Conservation (phyloP, 2,113 vertebrate genomes). For the Cryptomyrus ogoouensis region DNA sequence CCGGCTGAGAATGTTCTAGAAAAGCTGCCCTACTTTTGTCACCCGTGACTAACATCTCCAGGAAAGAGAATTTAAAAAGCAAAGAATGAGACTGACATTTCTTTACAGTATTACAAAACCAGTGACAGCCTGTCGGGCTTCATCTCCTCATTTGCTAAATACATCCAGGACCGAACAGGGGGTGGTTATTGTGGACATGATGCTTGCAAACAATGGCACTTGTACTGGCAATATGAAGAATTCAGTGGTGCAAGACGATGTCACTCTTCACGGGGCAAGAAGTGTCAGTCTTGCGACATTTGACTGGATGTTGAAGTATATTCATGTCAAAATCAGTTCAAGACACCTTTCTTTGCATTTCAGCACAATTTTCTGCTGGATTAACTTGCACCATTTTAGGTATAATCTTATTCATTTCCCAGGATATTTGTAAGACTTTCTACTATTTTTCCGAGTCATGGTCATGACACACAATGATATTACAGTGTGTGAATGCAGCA, state of each 20-base stretch:
- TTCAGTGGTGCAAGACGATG: neutral
- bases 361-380: neutral
- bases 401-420: neutral
- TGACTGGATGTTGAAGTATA: neutral
- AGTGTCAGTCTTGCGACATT: neutral
- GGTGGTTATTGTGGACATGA: neutral
- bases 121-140: neutral
- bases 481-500: neutral
- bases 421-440: neutral
- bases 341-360: neutral
- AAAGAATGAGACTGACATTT: neutral
- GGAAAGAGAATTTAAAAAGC: neutral
- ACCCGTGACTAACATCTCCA: neutral
- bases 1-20: neutral
- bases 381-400: neutral
- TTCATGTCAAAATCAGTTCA: neutral
- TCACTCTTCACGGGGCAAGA: neutral
- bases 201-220: neutral
- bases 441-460: neutral
- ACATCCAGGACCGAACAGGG: neutral
- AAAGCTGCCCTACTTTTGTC: neutral
- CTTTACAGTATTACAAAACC: neutral
- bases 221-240: neutral
- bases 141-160: neutral
- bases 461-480: neutral